These are phyloP conservation scores for Cryptocheilus praepositus DNA, from an alignment of 2,888 invertebrate genomes.

Conservation along the genomic window DNA sequence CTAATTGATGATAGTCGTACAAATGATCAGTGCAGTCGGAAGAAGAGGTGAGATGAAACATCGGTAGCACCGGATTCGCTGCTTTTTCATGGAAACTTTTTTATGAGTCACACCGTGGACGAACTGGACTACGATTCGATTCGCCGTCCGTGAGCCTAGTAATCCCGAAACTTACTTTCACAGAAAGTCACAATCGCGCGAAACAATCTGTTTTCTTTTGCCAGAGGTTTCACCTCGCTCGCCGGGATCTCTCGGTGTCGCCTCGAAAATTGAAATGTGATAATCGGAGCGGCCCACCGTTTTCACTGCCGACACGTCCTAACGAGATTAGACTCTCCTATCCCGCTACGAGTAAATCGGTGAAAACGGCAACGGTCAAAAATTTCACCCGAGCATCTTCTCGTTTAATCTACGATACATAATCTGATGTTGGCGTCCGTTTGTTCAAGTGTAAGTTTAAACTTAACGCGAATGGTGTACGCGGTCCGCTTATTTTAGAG, in stretches of 20 bases:
- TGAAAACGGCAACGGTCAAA: too few relatives aligned
- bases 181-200: slow-evolving; percentile 18
- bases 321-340: background rate
- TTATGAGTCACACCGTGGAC: too few relatives aligned
- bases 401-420: too few relatives aligned
- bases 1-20: too few relatives aligned
- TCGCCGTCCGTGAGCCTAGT: slow-evolving; percentile 11
- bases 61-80: background rate
- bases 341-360: too few relatives aligned
- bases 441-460: too few relatives aligned
- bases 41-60: background rate
- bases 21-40: too few relatives aligned
- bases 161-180: slow-evolving; percentile 37
- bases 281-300: background rate
- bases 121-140: slow-evolving; percentile 1
- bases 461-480: too few relatives aligned
- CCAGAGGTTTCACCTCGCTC: slow-evolving; percentile 24
- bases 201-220: slow-evolving; percentile 26
- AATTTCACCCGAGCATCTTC: too few relatives aligned
- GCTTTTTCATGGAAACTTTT: too few relatives aligned
- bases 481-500: too few relatives aligned
- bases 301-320: slow-evolving; percentile 12
- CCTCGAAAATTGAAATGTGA: slow-evolving; percentile 15
- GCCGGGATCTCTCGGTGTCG: slow-evolving; percentile 16
- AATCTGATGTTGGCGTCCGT: too few relatives aligned